Evolutionary conservation across 2,797 vertebrate species (phyloP).

Genomic region (Cossypha niveicapilla): DNA sequence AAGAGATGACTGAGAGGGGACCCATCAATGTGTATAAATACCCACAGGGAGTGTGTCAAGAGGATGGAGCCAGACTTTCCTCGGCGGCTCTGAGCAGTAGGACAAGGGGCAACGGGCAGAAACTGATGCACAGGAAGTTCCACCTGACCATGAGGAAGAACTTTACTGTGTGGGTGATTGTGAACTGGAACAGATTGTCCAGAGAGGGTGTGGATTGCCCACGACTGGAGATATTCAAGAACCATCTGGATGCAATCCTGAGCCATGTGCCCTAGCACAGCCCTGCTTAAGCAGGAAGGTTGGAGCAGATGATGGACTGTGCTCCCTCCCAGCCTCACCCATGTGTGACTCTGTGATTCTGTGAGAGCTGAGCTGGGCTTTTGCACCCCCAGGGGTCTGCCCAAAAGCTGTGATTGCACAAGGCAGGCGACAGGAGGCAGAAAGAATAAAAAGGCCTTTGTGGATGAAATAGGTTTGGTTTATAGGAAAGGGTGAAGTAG

Average conservation of each 20-base stretch:
- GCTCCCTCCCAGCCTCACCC: background rate
- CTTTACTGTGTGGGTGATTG: background rate
- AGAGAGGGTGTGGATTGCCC: background rate
- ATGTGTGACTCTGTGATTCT: background rate
- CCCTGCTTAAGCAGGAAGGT: background rate
- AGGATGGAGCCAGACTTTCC: background rate
- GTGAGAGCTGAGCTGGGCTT: background rate
- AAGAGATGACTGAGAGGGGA: accelerated
- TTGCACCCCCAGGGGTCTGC: background rate
- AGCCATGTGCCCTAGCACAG: background rate
- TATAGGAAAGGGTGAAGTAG: background rate
- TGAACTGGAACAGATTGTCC: background rate
- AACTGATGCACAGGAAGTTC: background rate
- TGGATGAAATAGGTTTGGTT: background rate
- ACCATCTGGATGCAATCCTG: background rate
- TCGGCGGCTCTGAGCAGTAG: accelerated
- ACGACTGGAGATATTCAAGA: accelerated
- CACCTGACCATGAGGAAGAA: background rate
- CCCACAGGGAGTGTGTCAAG: background rate
- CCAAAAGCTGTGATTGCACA: background rate
- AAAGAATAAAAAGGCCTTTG: background rate
- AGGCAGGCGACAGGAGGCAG: too few species aligned
- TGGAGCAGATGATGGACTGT: background rate
- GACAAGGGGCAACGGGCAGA: accelerated
- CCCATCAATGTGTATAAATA: accelerated